These are phyloP conservation scores for Lasioglossum lativentre DNA, from an alignment of 2,888 invertebrate genomes.

Conservation along the genomic window DNA sequence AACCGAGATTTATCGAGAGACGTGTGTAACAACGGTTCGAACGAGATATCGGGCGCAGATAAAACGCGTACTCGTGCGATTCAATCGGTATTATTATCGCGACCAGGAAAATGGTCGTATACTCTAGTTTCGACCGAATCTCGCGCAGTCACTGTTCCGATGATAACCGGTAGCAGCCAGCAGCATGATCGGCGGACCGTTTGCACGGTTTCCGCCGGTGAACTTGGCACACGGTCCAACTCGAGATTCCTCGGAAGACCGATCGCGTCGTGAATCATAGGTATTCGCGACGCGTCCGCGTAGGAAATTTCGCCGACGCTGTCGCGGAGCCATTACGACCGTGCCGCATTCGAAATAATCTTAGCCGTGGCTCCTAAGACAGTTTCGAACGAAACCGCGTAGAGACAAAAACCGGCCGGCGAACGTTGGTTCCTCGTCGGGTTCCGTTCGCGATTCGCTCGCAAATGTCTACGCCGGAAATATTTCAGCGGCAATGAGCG, in stretches of 20 bases:
- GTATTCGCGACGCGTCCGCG: slow-evolving; percentile 6
- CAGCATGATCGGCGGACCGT: not conserved
- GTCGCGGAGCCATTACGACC: not conserved
- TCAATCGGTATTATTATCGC: slow-evolving; percentile 29
- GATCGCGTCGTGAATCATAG: slow-evolving; percentile 16
- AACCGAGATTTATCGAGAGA: slow-evolving; percentile 10
- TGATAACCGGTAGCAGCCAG: not conserved
- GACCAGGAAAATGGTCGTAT: not conserved
- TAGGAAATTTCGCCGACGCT: not conserved
- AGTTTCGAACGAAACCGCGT: not conserved
- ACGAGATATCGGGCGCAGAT: slow-evolving; percentile 33
- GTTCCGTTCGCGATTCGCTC: slow-evolving; percentile 46
- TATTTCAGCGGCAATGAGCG: slow-evolving; percentile 64
- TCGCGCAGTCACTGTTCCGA: not conserved
- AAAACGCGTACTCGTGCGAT: slow-evolving; percentile 20
- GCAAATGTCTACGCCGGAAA: slow-evolving; percentile 65
- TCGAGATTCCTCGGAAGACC: slow-evolving; percentile 7
- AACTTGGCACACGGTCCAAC: slow-evolving; percentile 15
- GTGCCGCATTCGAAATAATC: not conserved
- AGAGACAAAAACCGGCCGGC: not conserved
- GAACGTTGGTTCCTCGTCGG: slow-evolving; percentile 10
- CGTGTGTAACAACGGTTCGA: not conserved
- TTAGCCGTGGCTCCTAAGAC: not conserved
- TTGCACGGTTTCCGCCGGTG: slow-evolving; percentile 1
- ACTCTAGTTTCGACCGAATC: not conserved